phyloP scores from a whole-genome alignment of 2,113 vertebrate genomes.

The Gasterosteus aculeatus region DNA sequence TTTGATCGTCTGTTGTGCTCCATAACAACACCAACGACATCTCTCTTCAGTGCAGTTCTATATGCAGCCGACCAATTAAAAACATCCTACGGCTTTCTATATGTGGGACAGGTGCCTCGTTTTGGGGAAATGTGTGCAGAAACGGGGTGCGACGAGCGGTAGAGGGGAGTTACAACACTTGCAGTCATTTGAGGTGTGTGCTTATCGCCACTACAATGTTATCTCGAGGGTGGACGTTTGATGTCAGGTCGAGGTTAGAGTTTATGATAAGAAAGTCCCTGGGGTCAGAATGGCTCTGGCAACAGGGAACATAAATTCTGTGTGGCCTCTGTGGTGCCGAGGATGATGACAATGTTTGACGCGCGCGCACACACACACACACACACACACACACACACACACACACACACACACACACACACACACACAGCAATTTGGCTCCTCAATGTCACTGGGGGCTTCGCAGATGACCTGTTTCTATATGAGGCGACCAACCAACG shows the following conservation, averaged over 20 bases:
- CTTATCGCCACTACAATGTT: slow-evolving; percentile 75
- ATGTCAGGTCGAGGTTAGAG: slow-evolving; percentile 82
- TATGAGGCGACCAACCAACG: slow-evolving; percentile 62
- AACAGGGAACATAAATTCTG: slow-evolving; percentile 80
- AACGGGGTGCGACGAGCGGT: neutral
- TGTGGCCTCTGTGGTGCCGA: slow-evolving; percentile 68
- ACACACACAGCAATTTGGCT: slow-evolving; percentile 65
- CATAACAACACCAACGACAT: neutral
- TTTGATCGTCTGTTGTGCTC: slow-evolving; percentile 50
- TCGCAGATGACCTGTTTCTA: slow-evolving; percentile 80
- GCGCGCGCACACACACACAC: slow-evolving; percentile 35
- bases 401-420: slow-evolving; percentile 50
- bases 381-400: slow-evolving; percentile 44
- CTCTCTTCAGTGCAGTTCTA: neutral
- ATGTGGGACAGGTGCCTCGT: slow-evolving; percentile 8
- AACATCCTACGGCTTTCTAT: neutral
- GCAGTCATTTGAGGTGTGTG: slow-evolving; percentile 40
- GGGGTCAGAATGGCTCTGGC: slow-evolving; percentile 75
- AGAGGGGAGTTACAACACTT: slow-evolving; percentile 40
- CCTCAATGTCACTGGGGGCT: slow-evolving; percentile 76
- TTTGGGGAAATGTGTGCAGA: slow-evolving; percentile 3
- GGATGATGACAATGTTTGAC: slow-evolving; percentile 71
- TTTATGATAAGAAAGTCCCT: slow-evolving; percentile 83
- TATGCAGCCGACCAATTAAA: neutral
- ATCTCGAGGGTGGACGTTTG: slow-evolving; percentile 71